Evolutionary conservation across 2,888 invertebrate genomes (phyloP).

Genomic region (Clostera curtula): DNA sequence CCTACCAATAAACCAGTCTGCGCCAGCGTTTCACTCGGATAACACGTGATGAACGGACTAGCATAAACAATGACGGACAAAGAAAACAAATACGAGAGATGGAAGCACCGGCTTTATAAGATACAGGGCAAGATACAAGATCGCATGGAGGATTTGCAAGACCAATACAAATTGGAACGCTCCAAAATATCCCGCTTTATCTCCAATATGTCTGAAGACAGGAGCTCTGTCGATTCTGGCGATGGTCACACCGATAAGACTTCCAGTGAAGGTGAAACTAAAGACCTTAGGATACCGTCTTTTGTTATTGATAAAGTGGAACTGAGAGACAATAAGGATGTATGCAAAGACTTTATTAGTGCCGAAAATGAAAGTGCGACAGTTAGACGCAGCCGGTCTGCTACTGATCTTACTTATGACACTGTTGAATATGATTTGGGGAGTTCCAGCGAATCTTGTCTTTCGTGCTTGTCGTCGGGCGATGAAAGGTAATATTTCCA

Average conservation of each 20-base stretch:
- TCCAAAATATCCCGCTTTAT: slow-evolving; percentile 47
- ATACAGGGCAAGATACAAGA: slow-evolving; percentile 62
- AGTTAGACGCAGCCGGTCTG: slow-evolving; percentile 43
- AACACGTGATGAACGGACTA: slow-evolving; percentile 5
- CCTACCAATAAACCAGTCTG: neutral
- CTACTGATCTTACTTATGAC: slow-evolving; percentile 42
- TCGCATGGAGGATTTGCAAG: slow-evolving; percentile 59
- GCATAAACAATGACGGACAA: slow-evolving; percentile 38
- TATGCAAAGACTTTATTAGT: slow-evolving; percentile 46
- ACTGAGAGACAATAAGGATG: slow-evolving; percentile 29
- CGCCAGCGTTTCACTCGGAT: neutral
- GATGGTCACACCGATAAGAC: slow-evolving; percentile 16
- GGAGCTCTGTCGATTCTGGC: slow-evolving; percentile 39
- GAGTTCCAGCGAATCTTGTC: slow-evolving; percentile 51
- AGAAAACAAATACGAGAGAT: slow-evolving; percentile 50
- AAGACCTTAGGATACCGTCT: slow-evolving; percentile 38
- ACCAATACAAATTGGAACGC: slow-evolving; percentile 50
- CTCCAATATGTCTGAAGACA: slow-evolving; percentile 52
- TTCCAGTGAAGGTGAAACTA: slow-evolving; percentile 32
- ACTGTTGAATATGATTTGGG: slow-evolving; percentile 33
- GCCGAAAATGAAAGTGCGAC: slow-evolving; percentile 45
- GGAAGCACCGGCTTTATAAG: slow-evolving; percentile 48
- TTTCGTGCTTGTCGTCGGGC: slow-evolving; percentile 45
- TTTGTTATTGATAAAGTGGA: slow-evolving; percentile 48
- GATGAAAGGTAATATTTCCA: slow-evolving; percentile 47